Percentiles rank a stretch among this genome's conserved stretches.
Conservation (phyloP, 2,888 invertebrate species). For the Lasius platythorax region DNA sequence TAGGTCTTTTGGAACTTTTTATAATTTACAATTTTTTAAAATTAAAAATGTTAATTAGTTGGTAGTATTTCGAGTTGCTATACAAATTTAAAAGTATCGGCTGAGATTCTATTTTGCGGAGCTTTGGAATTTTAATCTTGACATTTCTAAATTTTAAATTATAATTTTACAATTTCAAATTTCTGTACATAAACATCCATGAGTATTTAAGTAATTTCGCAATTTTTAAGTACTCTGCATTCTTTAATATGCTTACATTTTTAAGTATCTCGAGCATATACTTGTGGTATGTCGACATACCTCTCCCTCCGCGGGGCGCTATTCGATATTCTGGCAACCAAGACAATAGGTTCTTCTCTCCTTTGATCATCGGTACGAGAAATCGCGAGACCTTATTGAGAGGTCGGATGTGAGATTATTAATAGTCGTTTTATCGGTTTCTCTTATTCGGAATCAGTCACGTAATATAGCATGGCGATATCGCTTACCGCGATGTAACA, state of each 20-base stretch:
- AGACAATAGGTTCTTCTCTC: background rate
- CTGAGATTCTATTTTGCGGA: background rate
- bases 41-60: background rate
- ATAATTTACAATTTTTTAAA: background rate
- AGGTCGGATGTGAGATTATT: conserved; percentile 44
- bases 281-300: background rate
- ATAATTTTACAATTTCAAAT: background rate
- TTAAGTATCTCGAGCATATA: background rate
- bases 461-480: conserved; percentile 37
- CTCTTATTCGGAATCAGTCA: conserved; percentile 20
- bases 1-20: background rate
- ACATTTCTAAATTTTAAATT: background rate
- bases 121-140: background rate
- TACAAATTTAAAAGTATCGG: background rate
- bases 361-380: conserved; percentile 47
- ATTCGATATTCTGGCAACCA: conserved; percentile 22
- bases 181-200: background rate
- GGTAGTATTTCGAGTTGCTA: background rate
- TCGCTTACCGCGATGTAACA: conserved; percentile 35
- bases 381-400: conserved; percentile 49
- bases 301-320: background rate
- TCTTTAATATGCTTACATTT: background rate
- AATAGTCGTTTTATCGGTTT: conserved; percentile 55
- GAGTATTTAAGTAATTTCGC: background rate
- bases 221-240: background rate